Evolutionary conservation across 2,113 vertebrate species (phyloP).

Genomic region (Phodopus roborovskii): DNA sequence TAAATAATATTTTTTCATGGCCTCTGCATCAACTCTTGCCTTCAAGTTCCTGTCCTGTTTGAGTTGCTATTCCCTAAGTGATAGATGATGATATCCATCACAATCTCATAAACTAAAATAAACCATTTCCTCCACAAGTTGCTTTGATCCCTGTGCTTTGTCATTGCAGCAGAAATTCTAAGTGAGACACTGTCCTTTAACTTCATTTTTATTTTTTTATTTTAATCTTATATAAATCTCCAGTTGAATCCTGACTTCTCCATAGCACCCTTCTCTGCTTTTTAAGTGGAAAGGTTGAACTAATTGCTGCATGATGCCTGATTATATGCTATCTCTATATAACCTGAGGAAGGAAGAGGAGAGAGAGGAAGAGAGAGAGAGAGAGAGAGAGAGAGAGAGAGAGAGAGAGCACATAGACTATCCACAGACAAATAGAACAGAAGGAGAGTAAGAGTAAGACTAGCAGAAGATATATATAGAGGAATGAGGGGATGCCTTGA

Average conservation of each 20-base stretch:
- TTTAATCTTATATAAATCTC: neutral
- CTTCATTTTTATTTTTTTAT: neutral
- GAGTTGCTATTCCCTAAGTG: neutral
- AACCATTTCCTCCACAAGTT: neutral
- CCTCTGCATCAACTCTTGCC: neutral
- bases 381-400: neutral
- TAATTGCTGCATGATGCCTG: neutral
- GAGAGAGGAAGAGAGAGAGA: too few relatives aligned
- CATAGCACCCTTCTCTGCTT: neutral
- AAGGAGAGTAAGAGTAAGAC: neutral
- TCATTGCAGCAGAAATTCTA: neutral
- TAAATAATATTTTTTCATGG: neutral
- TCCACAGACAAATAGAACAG: neutral
- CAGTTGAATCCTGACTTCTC: neutral
- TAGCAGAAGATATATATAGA: too few relatives aligned
- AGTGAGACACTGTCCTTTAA: neutral
- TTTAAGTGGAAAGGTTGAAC: neutral
- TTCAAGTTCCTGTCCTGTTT: neutral
- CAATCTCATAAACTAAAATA: neutral
- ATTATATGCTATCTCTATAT: neutral
- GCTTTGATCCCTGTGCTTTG: neutral
- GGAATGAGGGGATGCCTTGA: neutral
- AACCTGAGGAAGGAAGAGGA: neutral
- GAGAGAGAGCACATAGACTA: neutral
- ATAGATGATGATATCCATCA: neutral